phyloP scores from a whole-genome alignment of 2,888 invertebrate genomes.

The Aporophyla lueneburgensis region DNA sequence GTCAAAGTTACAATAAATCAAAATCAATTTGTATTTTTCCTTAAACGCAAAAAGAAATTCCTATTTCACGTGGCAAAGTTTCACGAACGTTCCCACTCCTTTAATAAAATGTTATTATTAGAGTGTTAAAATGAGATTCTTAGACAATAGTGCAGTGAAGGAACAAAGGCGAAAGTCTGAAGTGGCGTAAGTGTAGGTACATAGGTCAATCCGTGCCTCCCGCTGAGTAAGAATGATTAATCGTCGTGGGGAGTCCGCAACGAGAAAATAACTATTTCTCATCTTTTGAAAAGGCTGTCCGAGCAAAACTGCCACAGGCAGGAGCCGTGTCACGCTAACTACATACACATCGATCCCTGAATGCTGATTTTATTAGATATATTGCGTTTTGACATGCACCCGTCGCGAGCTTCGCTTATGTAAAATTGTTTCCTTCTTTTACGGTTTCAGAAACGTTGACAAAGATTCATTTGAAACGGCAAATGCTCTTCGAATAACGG shows the following conservation, averaged over 20 bases:
- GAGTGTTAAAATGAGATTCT: slow-evolving; percentile 53
- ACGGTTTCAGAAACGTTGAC: slow-evolving; percentile 30
- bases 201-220: slow-evolving; percentile 84
- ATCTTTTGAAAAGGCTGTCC: slow-evolving; percentile 86
- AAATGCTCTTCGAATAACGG: slow-evolving; percentile 22
- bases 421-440: slow-evolving; percentile 33
- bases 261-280: slow-evolving; percentile 88
- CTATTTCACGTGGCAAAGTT: slow-evolving; percentile 33
- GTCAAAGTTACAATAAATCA: not conserved
- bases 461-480: slow-evolving; percentile 50
- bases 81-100: slow-evolving; percentile 15
- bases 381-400: slow-evolving; percentile 60
- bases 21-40: not conserved
- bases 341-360: slow-evolving; percentile 79
- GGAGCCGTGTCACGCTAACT: slow-evolving; percentile 78
- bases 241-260: slow-evolving; percentile 82
- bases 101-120: slow-evolving; percentile 49
- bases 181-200: slow-evolving; percentile 74
- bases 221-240: slow-evolving; percentile 86
- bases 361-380: slow-evolving; percentile 66
- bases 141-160: slow-evolving; percentile 57
- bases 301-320: slow-evolving; percentile 83
- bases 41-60: not conserved
- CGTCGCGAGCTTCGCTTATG: slow-evolving; percentile 15
- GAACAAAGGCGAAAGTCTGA: slow-evolving; percentile 73